phyloP scores from a whole-genome alignment of 2,797 vertebrate genomes.

The Rhinella marina region DNA sequence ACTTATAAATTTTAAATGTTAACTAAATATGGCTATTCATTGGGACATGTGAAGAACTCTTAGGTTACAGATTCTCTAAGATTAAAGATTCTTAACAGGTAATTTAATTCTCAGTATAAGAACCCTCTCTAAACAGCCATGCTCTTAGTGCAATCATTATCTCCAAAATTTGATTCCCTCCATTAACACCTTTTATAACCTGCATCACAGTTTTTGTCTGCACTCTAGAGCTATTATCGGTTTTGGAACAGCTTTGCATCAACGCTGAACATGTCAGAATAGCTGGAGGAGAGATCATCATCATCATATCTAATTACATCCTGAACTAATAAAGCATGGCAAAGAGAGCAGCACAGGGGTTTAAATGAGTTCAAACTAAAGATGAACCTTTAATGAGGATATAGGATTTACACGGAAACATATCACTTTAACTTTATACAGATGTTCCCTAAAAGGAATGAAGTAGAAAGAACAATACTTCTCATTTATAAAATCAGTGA shows the following conservation, averaged over 20 bases:
- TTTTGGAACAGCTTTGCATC: not conserved
- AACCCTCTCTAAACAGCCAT: not conserved
- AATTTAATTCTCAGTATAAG: not conserved
- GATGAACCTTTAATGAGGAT: constrained; percentile 21
- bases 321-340: constrained; percentile 10
- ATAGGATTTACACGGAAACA: not conserved
- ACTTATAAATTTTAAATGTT: not conserved
- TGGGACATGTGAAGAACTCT: not conserved
- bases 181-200: not conserved
- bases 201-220: not conserved
- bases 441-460: not conserved
- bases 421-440: constrained; percentile 6
- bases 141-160: not conserved
- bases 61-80: not conserved
- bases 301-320: not conserved
- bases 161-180: not conserved
- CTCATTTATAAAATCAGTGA: not conserved
- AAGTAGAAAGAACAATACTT: not conserved
- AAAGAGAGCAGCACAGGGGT: not conserved
- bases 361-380: not conserved
- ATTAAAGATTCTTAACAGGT: not conserved
- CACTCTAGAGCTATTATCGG: not conserved
- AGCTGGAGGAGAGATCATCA: not conserved
- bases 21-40: not conserved
- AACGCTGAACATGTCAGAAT: not conserved